Percentiles rank a stretch among this genome's conserved stretches.
Evolutionary conservation across 2,113 vertebrate species (phyloP).

Genomic region (Pseudopipra pipra): DNA sequence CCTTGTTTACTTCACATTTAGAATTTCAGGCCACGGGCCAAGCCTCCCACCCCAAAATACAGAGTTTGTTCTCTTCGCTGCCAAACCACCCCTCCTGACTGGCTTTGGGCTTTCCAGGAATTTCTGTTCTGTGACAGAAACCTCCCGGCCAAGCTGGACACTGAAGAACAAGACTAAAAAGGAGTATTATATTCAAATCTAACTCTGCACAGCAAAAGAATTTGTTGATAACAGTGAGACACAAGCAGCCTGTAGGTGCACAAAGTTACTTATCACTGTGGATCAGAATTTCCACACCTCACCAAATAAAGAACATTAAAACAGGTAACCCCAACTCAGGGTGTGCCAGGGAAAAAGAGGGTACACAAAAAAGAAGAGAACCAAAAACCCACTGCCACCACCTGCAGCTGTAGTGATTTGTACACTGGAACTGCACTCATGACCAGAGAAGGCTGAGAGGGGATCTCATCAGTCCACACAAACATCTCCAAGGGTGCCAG

Average conservation of each 20-base stretch:
- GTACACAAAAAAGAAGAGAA: background rate
- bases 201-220: background rate
- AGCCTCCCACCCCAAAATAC: background rate
- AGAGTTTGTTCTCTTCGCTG: background rate
- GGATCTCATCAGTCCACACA: background rate
- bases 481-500: background rate
- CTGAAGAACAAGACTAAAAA: background rate
- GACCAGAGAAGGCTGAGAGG: background rate
- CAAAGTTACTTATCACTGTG: background rate
- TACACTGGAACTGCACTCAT: fast-evolving
- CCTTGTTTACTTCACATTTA: background rate
- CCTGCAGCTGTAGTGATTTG: background rate
- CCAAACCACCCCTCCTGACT: background rate
- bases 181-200: background rate
- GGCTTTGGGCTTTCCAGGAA: background rate
- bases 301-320: background rate
- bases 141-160: background rate
- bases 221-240: background rate
- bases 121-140: background rate
- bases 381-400: background rate
- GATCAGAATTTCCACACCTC: background rate
- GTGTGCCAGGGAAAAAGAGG: background rate
- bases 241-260: background rate
- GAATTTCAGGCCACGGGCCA: background rate
- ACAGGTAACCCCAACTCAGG: background rate